Evolutionary conservation across 2,113 vertebrate species (phyloP), one percentile per base, ranked within the genome.

Genomic region (Pagrus major): DNA sequence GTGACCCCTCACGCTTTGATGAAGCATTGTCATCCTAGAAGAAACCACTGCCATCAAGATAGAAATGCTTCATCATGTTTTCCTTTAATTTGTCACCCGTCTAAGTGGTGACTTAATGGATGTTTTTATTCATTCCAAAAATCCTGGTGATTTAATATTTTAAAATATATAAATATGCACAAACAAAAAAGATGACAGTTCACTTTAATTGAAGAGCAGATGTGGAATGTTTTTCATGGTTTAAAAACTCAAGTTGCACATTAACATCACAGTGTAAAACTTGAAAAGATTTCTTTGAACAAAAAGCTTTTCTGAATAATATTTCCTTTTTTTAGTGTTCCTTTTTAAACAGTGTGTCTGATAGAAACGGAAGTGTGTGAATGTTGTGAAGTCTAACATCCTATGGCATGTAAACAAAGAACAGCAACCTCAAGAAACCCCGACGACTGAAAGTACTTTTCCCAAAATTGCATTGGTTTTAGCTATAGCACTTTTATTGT

Each of bases 381-480:
- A 23, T 51, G 15, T 12, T 68, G 54, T 52, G 15, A 51, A 37
- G 21, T n/a, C 14, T 21, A 4, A 4, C 21, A 23, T 21, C 6
- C 58, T 39, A n/a, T 37, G 33, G 6, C 27, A 27, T 44, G 15
- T 7, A 46, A 69, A 37, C 31, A 39, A 20, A 9, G 3, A 39
- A 0, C 16, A 55, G 21, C 23, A 55, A 29, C 16, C 37, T n/a
- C 37, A n/a, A 35, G 29, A 49, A 56, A 29, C 59, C 9, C 18
- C 21, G 12, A 51, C 49, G 44, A 37, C 39, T 39, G 31, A 79
- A 74, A 58, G 49, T 16, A 29, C 52, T 67, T 68, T 29, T 54
- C 18, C 11, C 31, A 29, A 58, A 41, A 59, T 47, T 78, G 70
- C 56, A 41, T 23, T 54, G 23, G 47, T 76, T 78, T 63, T 31